A percentile compares a stretch with the other conserved stretches of the same genome.
These are phyloP conservation scores for Nesoenas mayeri DNA, from an alignment of 2,113 vertebrate genomes.

Conservation along the genomic window DNA sequence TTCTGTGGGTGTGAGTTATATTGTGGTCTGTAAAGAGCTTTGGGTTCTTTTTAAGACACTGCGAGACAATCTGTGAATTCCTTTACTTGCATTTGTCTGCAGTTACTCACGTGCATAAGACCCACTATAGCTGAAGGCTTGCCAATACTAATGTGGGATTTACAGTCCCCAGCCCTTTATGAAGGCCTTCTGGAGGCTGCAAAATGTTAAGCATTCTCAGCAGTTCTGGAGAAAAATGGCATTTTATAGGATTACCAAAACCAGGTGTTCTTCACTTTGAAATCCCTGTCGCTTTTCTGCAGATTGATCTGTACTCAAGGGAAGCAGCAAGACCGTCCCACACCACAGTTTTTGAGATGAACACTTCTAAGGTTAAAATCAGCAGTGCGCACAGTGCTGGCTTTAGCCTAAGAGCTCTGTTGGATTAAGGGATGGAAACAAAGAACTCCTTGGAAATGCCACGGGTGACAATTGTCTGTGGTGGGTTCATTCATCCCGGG, in stretches of 20 bases:
- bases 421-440: not conserved
- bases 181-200: not conserved
- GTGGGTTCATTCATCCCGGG: not conserved
- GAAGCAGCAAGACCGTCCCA: not conserved
- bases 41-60: not conserved
- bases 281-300: not conserved
- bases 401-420: not conserved
- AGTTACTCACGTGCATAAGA: rapidly evolving
- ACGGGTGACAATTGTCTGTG: constrained; percentile 16
- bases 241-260: not conserved
- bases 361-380: not conserved
- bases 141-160: not conserved
- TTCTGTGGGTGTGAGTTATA: not conserved
- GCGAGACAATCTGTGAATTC: not conserved
- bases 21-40: not conserved
- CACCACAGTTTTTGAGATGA: not conserved
- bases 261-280: not conserved
- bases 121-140: not conserved
- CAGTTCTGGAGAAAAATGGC: not conserved
- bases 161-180: not conserved
- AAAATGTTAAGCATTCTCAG: not conserved
- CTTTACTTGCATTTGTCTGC: not conserved
- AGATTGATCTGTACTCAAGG: not conserved
- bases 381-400: not conserved
- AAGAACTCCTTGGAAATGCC: constrained; percentile 18